A percentile compares a stretch with the other conserved stretches of the same genome.
Evolutionary conservation across 2,888 invertebrate species (phyloP).

Genomic region (Ferdinandea cuprea): DNA sequence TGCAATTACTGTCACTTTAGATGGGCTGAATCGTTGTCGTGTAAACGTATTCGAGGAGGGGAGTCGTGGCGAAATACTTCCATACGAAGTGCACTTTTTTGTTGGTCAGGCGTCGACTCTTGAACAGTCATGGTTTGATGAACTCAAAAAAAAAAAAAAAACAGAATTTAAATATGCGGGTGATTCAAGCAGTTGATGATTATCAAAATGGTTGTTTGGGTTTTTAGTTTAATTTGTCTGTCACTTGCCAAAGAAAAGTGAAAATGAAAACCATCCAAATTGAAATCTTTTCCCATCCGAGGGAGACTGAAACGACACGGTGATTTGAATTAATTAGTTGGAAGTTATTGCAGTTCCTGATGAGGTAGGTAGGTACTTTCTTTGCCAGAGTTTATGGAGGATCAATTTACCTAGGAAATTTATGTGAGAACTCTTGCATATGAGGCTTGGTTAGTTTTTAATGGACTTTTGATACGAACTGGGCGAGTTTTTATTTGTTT

Average conservation of each 20-base stretch:
- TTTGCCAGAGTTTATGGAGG: slow-evolving; percentile 7
- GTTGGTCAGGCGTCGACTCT: background rate
- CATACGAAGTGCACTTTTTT: slow-evolving; percentile 18
- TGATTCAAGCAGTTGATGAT: slow-evolving; percentile 26
- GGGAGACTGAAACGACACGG: background rate
- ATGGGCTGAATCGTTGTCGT: slow-evolving; percentile 8
- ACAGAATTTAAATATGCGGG: background rate
- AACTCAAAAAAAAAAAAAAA: no score
- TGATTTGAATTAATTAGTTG: slow-evolving; percentile 41
- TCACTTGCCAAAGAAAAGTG: slow-evolving; percentile 37
- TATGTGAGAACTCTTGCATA: slow-evolving; percentile 32
- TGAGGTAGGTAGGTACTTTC: slow-evolving; percentile 4
- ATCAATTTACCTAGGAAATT: slow-evolving; percentile 26
- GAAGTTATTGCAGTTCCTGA: slow-evolving; percentile 19
- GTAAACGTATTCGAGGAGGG: background rate
- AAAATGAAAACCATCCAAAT: slow-evolving; percentile 44
- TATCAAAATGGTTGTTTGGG: slow-evolving; percentile 28
- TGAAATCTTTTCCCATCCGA: slow-evolving; percentile 18
- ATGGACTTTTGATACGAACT: background rate
- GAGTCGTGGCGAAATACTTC: no score
- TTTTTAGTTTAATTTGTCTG: slow-evolving; percentile 12
- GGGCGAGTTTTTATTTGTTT: no score
- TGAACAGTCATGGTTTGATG: slow-evolving; percentile 45
- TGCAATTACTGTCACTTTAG: slow-evolving; percentile 33
- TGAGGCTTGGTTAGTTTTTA: background rate